phyloP scores from a whole-genome alignment of 2,888 invertebrate genomes.

The Caprella mutica region DNA sequence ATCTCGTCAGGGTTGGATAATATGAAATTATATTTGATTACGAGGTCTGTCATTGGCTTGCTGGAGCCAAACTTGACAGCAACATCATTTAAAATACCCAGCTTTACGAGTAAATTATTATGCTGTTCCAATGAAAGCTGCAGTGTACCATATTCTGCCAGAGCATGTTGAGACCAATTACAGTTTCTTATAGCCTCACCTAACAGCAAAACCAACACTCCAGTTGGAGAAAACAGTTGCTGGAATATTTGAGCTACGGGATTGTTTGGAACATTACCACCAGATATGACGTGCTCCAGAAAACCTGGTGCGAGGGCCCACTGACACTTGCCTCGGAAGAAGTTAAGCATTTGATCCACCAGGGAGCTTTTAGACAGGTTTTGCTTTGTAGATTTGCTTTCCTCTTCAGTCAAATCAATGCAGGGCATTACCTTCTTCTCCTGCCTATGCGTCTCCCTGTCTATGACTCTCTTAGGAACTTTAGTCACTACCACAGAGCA shows the following conservation, averaged over 20 bases:
- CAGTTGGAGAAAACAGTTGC: slow-evolving; percentile 3
- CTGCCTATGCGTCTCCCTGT: not conserved
- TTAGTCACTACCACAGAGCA: slow-evolving; percentile 1
- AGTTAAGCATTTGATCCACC: not conserved
- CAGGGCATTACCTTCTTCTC: not conserved
- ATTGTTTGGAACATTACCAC: not conserved
- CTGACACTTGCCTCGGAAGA: not conserved
- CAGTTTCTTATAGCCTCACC: not conserved
- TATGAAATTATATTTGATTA: not conserved
- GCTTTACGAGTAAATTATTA: slow-evolving; percentile 1
- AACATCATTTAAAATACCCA: not conserved
- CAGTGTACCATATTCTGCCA: not conserved
- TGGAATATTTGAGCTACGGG: not conserved
- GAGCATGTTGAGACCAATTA: not conserved
- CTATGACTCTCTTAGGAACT: slow-evolving; percentile 9
- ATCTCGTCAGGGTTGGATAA: not conserved
- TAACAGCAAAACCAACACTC: not conserved
- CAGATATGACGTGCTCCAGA: slow-evolving; percentile 8
- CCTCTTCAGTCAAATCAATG: slow-evolving; percentile 12
- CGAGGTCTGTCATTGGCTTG: not conserved
- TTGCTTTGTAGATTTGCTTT: not conserved
- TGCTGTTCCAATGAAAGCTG: not conserved
- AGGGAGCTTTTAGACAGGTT: not conserved
- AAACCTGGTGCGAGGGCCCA: slow-evolving; percentile 3
- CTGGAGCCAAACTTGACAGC: not conserved